Evolutionary conservation across 2,797 vertebrate genomes (phyloP).

Genomic region (Telmatherina bonti): DNA sequence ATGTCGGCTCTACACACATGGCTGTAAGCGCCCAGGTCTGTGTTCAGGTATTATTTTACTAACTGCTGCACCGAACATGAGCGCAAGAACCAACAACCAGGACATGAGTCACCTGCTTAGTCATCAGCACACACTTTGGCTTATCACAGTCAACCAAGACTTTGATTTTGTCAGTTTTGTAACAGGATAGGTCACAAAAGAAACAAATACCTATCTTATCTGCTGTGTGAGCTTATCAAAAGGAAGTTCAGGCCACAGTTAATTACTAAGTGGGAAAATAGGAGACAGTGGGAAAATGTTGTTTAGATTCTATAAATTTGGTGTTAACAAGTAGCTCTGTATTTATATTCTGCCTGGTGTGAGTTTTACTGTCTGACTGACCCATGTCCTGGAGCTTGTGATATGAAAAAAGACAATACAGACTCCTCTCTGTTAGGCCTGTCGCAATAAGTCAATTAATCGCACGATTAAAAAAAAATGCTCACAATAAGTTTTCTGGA

Average conservation of each 20-base stretch:
- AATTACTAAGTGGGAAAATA: constrained; percentile 23
- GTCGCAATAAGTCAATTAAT: too few species aligned
- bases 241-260: constrained; percentile 17
- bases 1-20: constrained; percentile 7
- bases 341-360: constrained; percentile 36
- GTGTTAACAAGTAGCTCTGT: constrained; percentile 35
- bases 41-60: constrained; percentile 18
- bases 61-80: constrained; percentile 34
- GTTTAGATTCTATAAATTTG: constrained; percentile 15
- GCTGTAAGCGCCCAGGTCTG: constrained; percentile 29
- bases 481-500: too few species aligned
- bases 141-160: constrained; percentile 1
- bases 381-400: constrained; percentile 12
- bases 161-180: neutral
- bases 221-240: constrained; percentile 12
- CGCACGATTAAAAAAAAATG: too few species aligned
- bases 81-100: neutral
- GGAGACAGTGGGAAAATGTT: constrained; percentile 29
- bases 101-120: constrained; percentile 5
- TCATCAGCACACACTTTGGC: neutral
- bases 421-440: too few species aligned
- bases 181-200: neutral
- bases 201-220: constrained; percentile 5
- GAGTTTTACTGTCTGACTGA: constrained; percentile 9
- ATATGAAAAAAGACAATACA: neutral